Conservation (phyloP, 2,888 invertebrate genomes). For the Platycheirus rosarum region DNA sequence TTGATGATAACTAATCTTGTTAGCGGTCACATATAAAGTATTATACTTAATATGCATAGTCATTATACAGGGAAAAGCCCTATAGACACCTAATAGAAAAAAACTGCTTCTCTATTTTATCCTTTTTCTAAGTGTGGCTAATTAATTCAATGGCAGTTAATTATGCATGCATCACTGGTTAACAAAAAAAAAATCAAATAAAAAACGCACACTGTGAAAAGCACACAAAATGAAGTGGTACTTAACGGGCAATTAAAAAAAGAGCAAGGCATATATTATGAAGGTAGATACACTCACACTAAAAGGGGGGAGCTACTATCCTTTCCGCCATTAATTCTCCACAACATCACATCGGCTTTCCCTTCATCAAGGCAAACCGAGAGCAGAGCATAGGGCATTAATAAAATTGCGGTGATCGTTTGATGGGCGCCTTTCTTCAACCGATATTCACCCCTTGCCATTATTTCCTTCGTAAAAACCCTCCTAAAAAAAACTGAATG, state of each 20-base stretch:
- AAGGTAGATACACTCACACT: background rate
- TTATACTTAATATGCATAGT: background rate
- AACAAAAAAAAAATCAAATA: slow-evolving; percentile 37
- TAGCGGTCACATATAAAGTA: slow-evolving; percentile 43
- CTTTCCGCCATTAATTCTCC: slow-evolving; percentile 36
- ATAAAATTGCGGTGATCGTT: slow-evolving; percentile 70
- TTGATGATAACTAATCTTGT: slow-evolving; percentile 44
- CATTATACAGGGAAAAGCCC: slow-evolving; percentile 1
- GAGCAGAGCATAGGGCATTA: slow-evolving; percentile 63
- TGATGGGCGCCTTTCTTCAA: slow-evolving; percentile 68
- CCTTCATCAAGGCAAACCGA: slow-evolving; percentile 34
- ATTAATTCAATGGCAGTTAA: slow-evolving; percentile 71
- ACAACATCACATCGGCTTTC: slow-evolving; percentile 17
- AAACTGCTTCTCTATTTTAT: background rate
- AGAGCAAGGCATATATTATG: slow-evolving; percentile 30
- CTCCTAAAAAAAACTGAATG: slow-evolving; percentile 42
- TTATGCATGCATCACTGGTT: slow-evolving; percentile 64
- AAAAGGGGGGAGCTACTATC: slow-evolving; percentile 34
- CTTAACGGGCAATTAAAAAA: slow-evolving; percentile 66
- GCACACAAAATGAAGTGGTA: slow-evolving; percentile 54
- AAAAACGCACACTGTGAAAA: slow-evolving; percentile 28
- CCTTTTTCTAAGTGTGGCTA: slow-evolving; percentile 30
- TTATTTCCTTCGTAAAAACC: slow-evolving; percentile 13
- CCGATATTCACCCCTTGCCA: slow-evolving; percentile 56
- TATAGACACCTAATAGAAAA: slow-evolving; percentile 8